These are phyloP conservation scores for Brachionus calyciflorus DNA, from an alignment of 1,140 invertebrate genomes.

Conservation along the genomic window DNA sequence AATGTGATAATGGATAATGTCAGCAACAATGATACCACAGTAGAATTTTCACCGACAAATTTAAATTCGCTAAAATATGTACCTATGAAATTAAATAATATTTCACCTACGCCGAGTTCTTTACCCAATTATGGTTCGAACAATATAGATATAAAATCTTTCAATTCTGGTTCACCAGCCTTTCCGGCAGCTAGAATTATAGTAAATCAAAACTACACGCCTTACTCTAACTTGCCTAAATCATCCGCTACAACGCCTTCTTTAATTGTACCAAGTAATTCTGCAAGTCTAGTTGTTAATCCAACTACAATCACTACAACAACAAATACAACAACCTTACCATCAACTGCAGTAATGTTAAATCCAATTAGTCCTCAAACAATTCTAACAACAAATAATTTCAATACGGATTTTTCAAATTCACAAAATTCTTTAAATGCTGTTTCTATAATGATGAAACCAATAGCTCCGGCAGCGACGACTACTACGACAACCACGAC, in stretches of 20 bases:
- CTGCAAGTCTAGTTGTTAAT: neutral
- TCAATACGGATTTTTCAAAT: neutral
- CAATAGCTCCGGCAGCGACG: neutral
- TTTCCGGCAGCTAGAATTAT: neutral
- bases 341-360: neutral
- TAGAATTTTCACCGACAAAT: neutral
- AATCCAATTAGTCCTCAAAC: constrained; percentile 6
- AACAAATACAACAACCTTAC: neutral
- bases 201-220: constrained; percentile 7
- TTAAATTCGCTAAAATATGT: constrained; percentile 6
- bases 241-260: neutral
- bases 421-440: neutral
- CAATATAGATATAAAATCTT: neutral
- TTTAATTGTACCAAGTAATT: neutral
- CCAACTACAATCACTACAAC: constrained; percentile 25
- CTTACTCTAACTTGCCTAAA: neutral
- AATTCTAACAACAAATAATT: neutral
- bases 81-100: constrained; percentile 8
- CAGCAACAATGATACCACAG: neutral
- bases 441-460: constrained; percentile 46
- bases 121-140: neutral
- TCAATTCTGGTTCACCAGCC: neutral
- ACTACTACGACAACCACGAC: constrained; percentile 39
- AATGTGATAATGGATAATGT: constrained; percentile 5
- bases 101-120: neutral